A percentile compares a stretch with the other conserved stretches of the same genome.
Evolutionary conservation across 2,797 vertebrate genomes (phyloP).

Genomic region (Prunella strophiata): DNA sequence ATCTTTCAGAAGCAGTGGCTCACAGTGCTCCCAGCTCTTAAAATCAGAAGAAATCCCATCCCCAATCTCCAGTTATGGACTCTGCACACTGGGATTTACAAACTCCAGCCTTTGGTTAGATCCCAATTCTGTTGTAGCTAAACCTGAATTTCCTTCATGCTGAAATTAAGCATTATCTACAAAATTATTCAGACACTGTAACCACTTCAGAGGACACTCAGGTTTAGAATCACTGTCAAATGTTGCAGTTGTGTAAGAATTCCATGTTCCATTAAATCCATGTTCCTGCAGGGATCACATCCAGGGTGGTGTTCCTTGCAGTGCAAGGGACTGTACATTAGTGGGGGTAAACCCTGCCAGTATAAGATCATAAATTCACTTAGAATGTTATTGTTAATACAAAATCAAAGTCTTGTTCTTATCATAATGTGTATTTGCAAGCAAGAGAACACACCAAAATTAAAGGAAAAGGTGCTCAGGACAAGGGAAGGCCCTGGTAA

Average conservation of each 20-base stretch:
- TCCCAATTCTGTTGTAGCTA: neutral
- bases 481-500: neutral
- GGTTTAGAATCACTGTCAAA: neutral
- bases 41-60: neutral
- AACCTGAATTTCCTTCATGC: neutral
- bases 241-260: neutral
- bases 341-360: neutral
- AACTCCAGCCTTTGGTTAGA: neutral
- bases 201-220: neutral
- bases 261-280: neutral
- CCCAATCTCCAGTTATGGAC: rapidly evolving
- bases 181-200: neutral
- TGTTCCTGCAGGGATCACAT: neutral
- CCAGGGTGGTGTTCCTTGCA: neutral
- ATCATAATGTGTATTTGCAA: neutral
- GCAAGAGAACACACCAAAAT: neutral
- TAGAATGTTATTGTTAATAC: neutral
- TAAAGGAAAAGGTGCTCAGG: neutral
- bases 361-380: neutral
- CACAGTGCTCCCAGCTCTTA: neutral
- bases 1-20: neutral
- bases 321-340: neutral
- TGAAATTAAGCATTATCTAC: neutral
- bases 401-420: neutral
- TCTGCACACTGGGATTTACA: neutral